A percentile compares a stretch with the other conserved stretches of the same genome.
Evolutionary conservation across 1,140 invertebrate genomes (phyloP).

Genomic region (Euwallacea fornicatus): DNA sequence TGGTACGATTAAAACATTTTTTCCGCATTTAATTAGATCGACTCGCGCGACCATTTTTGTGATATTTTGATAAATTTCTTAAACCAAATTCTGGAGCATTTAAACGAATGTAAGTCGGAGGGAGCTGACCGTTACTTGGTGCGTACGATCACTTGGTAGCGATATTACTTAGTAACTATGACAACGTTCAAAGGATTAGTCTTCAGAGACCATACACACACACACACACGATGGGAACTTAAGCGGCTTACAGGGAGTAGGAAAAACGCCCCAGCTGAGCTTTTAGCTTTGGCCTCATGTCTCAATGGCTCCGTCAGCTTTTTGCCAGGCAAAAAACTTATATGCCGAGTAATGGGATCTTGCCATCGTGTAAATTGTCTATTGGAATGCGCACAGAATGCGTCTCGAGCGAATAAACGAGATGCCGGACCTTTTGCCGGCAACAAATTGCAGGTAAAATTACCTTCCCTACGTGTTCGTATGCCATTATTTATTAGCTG

Average conservation of each 20-base stretch:
- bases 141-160: too few species aligned
- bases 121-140: too few species aligned
- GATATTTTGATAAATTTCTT: too few species aligned
- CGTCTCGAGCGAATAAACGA: constrained; percentile 45
- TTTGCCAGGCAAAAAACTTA: constrained; percentile 45
- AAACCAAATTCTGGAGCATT: too few species aligned
- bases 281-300: constrained; percentile 29
- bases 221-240: background rate
- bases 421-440: constrained; percentile 39
- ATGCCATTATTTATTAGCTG: constrained; percentile 40
- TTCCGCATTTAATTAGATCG: too few species aligned
- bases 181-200: too few species aligned
- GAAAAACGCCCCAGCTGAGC: constrained; percentile 20
- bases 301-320: constrained; percentile 39
- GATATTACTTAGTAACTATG: too few species aligned
- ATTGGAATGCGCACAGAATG: constrained; percentile 48
- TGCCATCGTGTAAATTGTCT: constrained; percentile 49
- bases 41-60: too few species aligned
- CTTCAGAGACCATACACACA: too few species aligned
- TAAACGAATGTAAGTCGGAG: too few species aligned
- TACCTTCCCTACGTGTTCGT: constrained; percentile 38
- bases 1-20: too few species aligned
- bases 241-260: constrained; percentile 1
- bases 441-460: constrained; percentile 43
- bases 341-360: constrained; percentile 49